Evolutionary conservation across 1,140 invertebrate species (phyloP).

Genomic region (Diploscapter pachys): DNA sequence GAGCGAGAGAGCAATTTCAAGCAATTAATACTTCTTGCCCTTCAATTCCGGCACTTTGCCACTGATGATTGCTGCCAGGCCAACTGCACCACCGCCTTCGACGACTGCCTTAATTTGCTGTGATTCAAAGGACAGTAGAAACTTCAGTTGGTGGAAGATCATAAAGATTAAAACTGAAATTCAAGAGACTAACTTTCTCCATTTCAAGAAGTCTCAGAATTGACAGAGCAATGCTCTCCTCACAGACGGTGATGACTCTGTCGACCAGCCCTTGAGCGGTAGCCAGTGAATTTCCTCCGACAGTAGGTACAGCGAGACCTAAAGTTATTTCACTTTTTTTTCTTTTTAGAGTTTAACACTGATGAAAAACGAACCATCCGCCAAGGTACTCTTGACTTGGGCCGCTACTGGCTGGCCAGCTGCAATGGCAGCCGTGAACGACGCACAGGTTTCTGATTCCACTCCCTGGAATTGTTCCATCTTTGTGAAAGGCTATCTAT

Average conservation of each 20-base stretch:
- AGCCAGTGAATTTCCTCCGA: constrained; percentile 81
- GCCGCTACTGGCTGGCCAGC: constrained; percentile 70
- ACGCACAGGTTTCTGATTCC: constrained; percentile 68
- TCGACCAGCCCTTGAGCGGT: constrained; percentile 68
- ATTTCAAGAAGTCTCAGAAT: constrained; percentile 78
- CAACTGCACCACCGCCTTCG: constrained; percentile 81
- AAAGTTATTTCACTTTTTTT: constrained; percentile 26
- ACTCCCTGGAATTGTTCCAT: constrained; percentile 62
- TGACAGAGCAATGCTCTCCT: constrained; percentile 74
- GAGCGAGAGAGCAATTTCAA: background rate
- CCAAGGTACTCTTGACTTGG: constrained; percentile 73
- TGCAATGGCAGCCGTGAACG: constrained; percentile 61
- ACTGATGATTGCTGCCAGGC: constrained; percentile 77
- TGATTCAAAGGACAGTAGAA: background rate
- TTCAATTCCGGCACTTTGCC: constrained; percentile 74
- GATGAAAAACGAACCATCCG: constrained; percentile 69
- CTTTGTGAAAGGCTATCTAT: constrained; percentile 69
- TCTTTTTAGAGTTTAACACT: constrained; percentile 1
- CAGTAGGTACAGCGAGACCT: constrained; percentile 76
- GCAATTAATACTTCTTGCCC: constrained; percentile 63
- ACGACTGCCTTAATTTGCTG: constrained; percentile 71
- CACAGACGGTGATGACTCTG: constrained; percentile 53
- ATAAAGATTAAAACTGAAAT: background rate
- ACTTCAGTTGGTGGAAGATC: constrained; percentile 58
- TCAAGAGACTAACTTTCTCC: constrained; percentile 68